Evolutionary conservation across 2,797 vertebrate genomes (phyloP), one percentile per base, ranked within the genome.

Genomic region (Trematomus bernacchii): DNA sequence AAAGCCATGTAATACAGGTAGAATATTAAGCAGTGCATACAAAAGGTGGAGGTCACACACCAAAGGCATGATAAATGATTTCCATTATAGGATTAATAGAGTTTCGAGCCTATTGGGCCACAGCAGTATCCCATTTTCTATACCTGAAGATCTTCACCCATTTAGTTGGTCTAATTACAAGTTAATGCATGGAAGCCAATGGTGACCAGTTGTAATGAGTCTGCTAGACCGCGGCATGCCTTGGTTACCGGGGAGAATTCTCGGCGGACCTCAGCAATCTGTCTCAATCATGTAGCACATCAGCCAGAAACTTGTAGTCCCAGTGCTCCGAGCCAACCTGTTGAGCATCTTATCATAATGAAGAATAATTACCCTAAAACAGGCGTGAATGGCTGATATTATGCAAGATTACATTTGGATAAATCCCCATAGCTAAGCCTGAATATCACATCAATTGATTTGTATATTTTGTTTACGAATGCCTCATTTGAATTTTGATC

Each of bases 21-120:
- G 87, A 91, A 91, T 93, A 83, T 91, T 79, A 91, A 93, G 66
- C 65, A 88, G 86, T 77, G 66, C 67, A 65, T 59, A 76, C 69
- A 84, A 84, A 89, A 89, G 80, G 91, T 91, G 84, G 80, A 92
- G 90, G 88, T 94, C 86, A 90, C 82, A 92, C 87, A 88, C 86
- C 84, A 80, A 48, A 86, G 76, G 79, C 89, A 91, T 93, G 93
- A 95, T 94, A 73, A 92, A 94, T 92, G 88, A 75, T 90, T 93
- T 93, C 84, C 84, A 94, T 94, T 92, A 92, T 64, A 78, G 80
- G 52, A 85, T 90, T 91, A 91, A 93, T 91, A 79, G 91, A 94
- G 77, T 93, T 90, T 85, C 64, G 83, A 89, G 83, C 85, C 80
- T 67, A 80, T 90, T 90, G 80, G 89, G 54, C 53, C 73, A 48